Evolutionary conservation across 2,888 invertebrate species (phyloP), one percentile per base, ranked within the genome.

Genomic region (Criorhina ranunculi): DNA sequence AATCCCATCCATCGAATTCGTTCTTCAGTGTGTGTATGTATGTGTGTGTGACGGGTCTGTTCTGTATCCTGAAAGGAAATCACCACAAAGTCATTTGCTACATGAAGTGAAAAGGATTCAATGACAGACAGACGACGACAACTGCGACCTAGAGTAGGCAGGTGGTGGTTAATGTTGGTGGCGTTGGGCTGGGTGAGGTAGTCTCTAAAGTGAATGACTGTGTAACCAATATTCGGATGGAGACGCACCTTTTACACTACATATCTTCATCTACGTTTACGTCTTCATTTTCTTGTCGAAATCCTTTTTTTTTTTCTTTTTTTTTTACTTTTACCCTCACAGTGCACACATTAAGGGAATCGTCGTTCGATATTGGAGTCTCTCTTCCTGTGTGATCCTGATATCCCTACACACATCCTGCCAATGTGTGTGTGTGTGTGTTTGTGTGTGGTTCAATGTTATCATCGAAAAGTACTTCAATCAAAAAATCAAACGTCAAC

Each of bases 401-500:
- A 31, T 77, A 55, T 12, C 11, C 35, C 9, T 9, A 31, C 40
- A 15, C 9, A 44, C 12, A 5, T 29, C 17, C 24, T 40, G 4
- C 9, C 12, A 31, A 4, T 24, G 11, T 33, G 9, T 24, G 19
- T 64, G 11, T 33, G 17, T 33, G 15, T 12, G 15, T 7, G 37
- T 64, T 17, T 42, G 17, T 46, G 29, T 29, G n/a, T 15, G 11
- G 31, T 60, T 60, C 35, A 79, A 67, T 66, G 60, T 35, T 67
- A 73, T 75, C 67, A 70, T 76, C 69, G 69, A 57, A 76, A 81
- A 81, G 76, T 77, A 62, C 69, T 69, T 81, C 76, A 55, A 69
- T 80, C 67, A 67, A 70, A 80, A 80, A 75, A 80, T 80, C 59
- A 60, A 80, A 73, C 67, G 67, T 80, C 80, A 80, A 62, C 75